Evolutionary conservation across 2,113 vertebrate genomes (phyloP), one percentile per base, ranked within the genome.

Genomic region (Malurus elegans): DNA sequence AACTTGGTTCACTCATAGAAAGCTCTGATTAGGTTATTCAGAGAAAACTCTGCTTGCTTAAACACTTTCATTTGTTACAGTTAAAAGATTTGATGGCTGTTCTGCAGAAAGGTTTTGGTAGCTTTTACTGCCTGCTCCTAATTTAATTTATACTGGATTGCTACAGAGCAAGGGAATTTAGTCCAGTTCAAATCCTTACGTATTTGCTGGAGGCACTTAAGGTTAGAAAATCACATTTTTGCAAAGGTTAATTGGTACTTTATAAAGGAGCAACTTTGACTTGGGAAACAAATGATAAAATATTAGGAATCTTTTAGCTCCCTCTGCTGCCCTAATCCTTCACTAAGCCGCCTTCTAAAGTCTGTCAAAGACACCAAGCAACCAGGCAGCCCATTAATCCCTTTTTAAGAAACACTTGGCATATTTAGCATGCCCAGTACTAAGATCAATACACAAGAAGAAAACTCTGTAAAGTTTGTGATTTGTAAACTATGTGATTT

Each of bases 281-380:
- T 94, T 38, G 14, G 42, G 57, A 94, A 84, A 96, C 76, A 78
- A 95, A 93, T 62, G 80, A 79, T 71, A 91, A 95, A 94, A 79
- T 91, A 96, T 95, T 84, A 93, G 92, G 97, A 78, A 95, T 96
- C 91, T 96, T 97, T 95, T 95, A 95, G 97, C 95, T 97, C 97
- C 96, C 96, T 96, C 97, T 97, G 96, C 95, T 96, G 97, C 94
- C 86, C 83, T 90, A 94, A 93, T 74, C 86, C 90, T 80, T 96
- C 93, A 90, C 56, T 86, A 86, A 90, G 9, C 47, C 1, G 0
- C 6, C 56, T 54, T 44, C 85, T 56, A 9, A 64, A 83, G 71
- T n/a, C 85, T 62, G 58, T 61, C 66, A 81, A 57, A 71, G 75
- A 44, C 62, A 87, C 53, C 60, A 57, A 66, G 64, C 15, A 56